Evolutionary conservation across 2,113 vertebrate species (phyloP), one percentile per base, ranked within the genome.

Genomic region (Chaetorhynchus papuensis): DNA sequence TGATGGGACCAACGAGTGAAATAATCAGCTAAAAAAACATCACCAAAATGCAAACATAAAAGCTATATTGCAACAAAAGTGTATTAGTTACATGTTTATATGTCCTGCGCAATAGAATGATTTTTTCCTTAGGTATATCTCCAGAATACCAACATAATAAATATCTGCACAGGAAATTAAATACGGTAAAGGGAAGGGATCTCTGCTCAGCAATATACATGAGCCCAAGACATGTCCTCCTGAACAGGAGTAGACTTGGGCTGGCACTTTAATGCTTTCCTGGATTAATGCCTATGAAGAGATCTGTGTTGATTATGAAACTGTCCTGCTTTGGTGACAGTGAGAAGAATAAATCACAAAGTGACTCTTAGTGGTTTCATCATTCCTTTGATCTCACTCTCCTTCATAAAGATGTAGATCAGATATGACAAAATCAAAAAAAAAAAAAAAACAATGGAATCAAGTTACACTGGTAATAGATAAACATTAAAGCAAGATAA

Each of bases 281-380:
- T 96, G 53, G 69, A 77, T 92, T 78, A 76, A 89, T 65, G 52
- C 61, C 87, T 76, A 27, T 84, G 68, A 63, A 63, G 56, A 75
- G 53, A 93, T 84, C 83, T 91, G 41, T 89, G 89, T 71, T 89
- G 83, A 49, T 96, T 94, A 94, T 89, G 89, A 89, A 96, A 97
- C 91, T 89, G 79, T 84, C 85, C 87, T 94, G 59, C 72, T 94
- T 94, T 89, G 57, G 81, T 89, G 83, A 82, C 74, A 79, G 71
- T 42, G 56, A 83, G 65, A 82, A 91, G 59, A 89, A 64, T 64
- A 96, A 89, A 87, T 79, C 77, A 84, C 9, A 1, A 75, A 90
- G 53, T 56, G 77, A 82, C 49, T 94, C 64, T 69, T 41, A 31
- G 49, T 79, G 69, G 59, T 92, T 94, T 94, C 72, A 35, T 84